Evolutionary conservation across 2,888 invertebrate genomes (phyloP).

Genomic region (Kuschelorhynchus macadamiae): DNA sequence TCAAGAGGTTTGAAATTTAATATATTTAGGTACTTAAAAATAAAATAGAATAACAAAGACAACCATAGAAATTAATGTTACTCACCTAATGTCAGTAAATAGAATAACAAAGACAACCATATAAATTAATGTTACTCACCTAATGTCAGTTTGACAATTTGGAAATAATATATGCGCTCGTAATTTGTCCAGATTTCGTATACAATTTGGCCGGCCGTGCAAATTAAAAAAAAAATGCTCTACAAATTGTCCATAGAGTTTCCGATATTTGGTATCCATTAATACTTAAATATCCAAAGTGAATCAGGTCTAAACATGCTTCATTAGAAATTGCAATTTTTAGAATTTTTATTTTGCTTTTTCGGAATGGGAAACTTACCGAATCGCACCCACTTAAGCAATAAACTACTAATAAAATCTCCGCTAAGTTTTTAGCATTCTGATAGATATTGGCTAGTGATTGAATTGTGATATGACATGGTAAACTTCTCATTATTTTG

Average conservation of each 20-base stretch:
- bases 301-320: no score
- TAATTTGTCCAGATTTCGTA: no score
- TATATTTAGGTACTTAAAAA: background rate
- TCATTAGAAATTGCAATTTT: no score
- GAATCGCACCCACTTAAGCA: no score
- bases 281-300: no score
- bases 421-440: constrained; percentile 4
- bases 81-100: constrained; percentile 7
- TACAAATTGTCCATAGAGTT: no score
- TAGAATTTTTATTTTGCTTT: background rate
- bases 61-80: constrained; percentile 1
- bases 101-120: no score
- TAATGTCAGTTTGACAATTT: background rate
- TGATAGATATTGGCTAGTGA: constrained; percentile 4
- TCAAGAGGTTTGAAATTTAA: constrained; percentile 1
- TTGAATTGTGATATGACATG: background rate
- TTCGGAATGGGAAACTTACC: no score
- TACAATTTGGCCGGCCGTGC: no score
- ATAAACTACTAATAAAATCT: constrained; percentile 3
- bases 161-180: constrained; percentile 1
- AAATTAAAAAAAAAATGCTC: no score
- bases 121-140: no score
- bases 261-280: no score
- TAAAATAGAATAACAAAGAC: background rate
- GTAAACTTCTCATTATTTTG: constrained; percentile 4